Conservation (phyloP, 1,140 invertebrate genomes). For the Drosophila suzukii region DNA sequence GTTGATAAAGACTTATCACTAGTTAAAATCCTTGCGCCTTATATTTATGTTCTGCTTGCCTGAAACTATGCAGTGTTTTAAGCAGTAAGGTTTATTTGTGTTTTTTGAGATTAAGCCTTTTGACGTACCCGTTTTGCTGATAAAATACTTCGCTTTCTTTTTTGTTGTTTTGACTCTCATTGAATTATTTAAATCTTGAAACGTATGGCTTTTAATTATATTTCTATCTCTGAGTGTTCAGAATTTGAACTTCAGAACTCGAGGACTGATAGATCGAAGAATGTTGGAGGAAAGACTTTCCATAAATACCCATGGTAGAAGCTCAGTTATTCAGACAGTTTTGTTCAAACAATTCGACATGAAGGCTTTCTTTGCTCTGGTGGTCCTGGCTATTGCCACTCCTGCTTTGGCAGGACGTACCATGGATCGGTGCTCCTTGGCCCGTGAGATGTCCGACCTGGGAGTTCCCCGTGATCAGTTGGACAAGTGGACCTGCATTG, state of each 20-base stretch:
- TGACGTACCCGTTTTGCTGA: slow-evolving; percentile 23
- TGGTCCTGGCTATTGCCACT: slow-evolving; percentile 45
- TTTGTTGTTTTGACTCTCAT: slow-evolving; percentile 1
- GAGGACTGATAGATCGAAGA: slow-evolving; percentile 22
- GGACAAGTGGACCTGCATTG: slow-evolving; percentile 68
- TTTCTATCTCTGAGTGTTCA: slow-evolving; percentile 27
- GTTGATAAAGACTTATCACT: neutral
- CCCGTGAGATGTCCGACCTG: slow-evolving; percentile 69
- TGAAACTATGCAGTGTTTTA: slow-evolving; percentile 26
- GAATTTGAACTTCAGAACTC: slow-evolving; percentile 4
- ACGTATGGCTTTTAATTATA: slow-evolving; percentile 22
- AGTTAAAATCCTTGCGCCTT: neutral
- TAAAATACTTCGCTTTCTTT: slow-evolving; percentile 19
- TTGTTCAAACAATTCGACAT: slow-evolving; percentile 24
- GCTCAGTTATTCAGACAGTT: slow-evolving; percentile 28
- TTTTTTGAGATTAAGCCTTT: slow-evolving; percentile 15
- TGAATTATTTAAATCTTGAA: slow-evolving; percentile 30
- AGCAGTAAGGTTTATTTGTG: neutral
- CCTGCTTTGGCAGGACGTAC: slow-evolving; percentile 63
- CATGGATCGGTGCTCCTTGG: slow-evolving; percentile 77
- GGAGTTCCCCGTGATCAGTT: slow-evolving; percentile 68
- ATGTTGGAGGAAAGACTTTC: neutral
- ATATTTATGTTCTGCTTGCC: neutral
- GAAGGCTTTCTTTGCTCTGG: slow-evolving; percentile 51
- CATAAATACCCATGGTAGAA: slow-evolving; percentile 28